Conservation (phyloP, 2,888 invertebrate species). For the Acleris emargana region DNA sequence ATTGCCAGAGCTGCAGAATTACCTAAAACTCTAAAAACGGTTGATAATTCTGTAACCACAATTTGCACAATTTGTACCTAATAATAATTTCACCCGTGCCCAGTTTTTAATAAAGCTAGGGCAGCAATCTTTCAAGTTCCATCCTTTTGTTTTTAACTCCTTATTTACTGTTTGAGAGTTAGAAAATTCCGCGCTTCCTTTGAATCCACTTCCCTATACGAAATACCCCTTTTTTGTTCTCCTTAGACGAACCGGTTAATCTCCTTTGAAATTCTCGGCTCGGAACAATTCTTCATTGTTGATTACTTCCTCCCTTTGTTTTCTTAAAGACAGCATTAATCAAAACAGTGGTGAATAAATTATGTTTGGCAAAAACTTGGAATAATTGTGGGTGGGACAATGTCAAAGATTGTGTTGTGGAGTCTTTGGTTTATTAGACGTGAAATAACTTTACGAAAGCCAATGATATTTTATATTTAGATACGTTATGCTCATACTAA, state of each 20-base stretch:
- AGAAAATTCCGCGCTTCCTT: constrained; percentile 29
- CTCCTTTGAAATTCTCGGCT: constrained; percentile 30
- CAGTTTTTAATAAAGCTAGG: neutral
- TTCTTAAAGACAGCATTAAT: constrained; percentile 34
- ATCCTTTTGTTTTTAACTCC: constrained; percentile 12
- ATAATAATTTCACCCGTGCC: neutral
- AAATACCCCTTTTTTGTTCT: constrained; percentile 34
- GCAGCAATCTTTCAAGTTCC: neutral
- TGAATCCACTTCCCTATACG: constrained; percentile 26
- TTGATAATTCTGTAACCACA: too few species aligned
- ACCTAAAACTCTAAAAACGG: too few species aligned
- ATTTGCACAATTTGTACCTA: too few species aligned
- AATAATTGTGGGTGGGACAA: neutral
- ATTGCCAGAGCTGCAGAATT: too few species aligned
- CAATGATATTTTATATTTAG: too few species aligned
- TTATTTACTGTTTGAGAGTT: constrained; percentile 33
- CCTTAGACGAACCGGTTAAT: constrained; percentile 33
- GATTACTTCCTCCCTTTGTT: constrained; percentile 36
- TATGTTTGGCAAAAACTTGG: constrained; percentile 16
- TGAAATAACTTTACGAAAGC: too few species aligned
- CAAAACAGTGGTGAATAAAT: constrained; percentile 30
- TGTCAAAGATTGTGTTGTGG: neutral
- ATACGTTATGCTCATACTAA: too few species aligned
- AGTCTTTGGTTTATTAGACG: too few species aligned
- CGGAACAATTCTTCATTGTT: constrained; percentile 34